A percentile compares a stretch with the other conserved stretches of the same genome.
Conservation (phyloP, 2,797 vertebrate genomes). For the Anguilla marmorata region DNA sequence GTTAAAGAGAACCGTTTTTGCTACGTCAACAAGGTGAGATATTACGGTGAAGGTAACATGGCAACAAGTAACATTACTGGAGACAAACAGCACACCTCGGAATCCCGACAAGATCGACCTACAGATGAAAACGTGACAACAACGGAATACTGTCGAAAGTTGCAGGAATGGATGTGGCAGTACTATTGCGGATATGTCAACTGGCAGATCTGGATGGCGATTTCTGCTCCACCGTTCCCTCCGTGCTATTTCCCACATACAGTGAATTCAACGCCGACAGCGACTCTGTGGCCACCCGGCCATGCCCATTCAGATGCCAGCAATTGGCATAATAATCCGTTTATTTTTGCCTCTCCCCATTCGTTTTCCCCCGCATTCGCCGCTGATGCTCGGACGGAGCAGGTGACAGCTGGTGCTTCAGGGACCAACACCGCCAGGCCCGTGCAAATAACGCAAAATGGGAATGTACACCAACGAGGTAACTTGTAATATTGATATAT, state of each 20-base stretch:
- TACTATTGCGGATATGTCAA: constrained; percentile 82
- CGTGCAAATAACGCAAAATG: constrained; percentile 57
- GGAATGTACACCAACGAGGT: constrained; percentile 72
- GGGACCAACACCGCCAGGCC: constrained; percentile 43
- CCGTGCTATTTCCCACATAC: constrained; percentile 47
- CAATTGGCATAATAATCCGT: constrained; percentile 52
- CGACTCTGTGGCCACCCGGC: constrained; percentile 37
- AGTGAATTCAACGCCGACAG: constrained; percentile 46
- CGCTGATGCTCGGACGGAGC: constrained; percentile 47
- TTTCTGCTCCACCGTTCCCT: constrained; percentile 56
- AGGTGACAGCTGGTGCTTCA: constrained; percentile 37
- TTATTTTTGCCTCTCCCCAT: constrained; percentile 47
- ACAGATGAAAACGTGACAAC: constrained; percentile 37
- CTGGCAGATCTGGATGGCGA: constrained; percentile 79
- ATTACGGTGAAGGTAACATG: not conserved
- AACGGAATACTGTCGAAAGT: constrained; percentile 78
- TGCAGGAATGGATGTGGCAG: constrained; percentile 93
- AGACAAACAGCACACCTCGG: not conserved
- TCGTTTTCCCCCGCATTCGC: constrained; percentile 39
- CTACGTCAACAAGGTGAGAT: not conserved
- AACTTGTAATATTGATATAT: constrained; percentile 11
- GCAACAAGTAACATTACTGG: not conserved
- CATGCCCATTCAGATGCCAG: constrained; percentile 51
- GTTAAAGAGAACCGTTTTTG: not conserved
- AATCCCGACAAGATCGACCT: not conserved